Conservation (phyloP, 2,888 invertebrate genomes). For the Ommatoiulus sabulosus region DNA sequence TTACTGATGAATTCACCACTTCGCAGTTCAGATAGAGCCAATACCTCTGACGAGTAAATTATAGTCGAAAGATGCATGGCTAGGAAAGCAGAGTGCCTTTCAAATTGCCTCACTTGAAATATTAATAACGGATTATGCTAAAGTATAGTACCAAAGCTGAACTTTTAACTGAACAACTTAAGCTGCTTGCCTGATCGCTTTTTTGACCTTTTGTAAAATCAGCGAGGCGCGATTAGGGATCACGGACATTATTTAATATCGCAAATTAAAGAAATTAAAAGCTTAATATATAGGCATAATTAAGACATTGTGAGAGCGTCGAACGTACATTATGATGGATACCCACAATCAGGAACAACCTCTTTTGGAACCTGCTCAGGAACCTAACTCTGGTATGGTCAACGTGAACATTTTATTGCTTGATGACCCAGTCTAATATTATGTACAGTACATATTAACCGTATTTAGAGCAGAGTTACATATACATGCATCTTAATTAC, state of each 20-base stretch:
- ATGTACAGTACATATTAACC: too few species aligned
- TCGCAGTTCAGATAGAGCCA: not conserved
- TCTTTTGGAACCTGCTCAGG: not conserved
- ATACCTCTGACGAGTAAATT: not conserved
- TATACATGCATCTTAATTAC: too few species aligned
- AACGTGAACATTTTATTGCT: not conserved
- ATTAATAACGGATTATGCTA: not conserved
- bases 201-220: not conserved
- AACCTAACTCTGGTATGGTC: not conserved
- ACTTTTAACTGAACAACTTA: not conserved
- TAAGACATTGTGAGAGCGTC: not conserved
- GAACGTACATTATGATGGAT: not conserved
- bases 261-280: not conserved
- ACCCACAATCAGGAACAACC: not conserved
- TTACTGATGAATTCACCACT: not conserved
- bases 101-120: not conserved
- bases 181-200: not conserved
- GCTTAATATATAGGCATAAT: slow-evolving; percentile 4
- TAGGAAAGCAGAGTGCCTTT: not conserved
- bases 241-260: not conserved
- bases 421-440: too few species aligned
- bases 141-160: not conserved
- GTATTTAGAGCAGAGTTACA: too few species aligned
- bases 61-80: not conserved
- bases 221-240: not conserved